These are phyloP conservation scores for Napeogenes sylphis DNA, from an alignment of 2,888 invertebrate genomes.

Conservation along the genomic window DNA sequence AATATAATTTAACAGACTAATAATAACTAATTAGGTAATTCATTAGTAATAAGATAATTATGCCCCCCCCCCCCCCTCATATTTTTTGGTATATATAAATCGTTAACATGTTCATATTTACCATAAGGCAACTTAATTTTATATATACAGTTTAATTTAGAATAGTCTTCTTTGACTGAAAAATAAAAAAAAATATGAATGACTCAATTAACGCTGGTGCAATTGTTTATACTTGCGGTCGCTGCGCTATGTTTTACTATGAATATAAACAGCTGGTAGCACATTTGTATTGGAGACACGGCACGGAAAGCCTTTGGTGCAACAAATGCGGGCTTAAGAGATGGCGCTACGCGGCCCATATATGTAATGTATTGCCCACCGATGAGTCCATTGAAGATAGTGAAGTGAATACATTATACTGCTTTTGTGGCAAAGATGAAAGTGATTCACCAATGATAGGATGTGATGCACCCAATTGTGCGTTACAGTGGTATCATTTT, in stretches of 20 bases:
- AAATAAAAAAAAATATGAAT: slow-evolving; percentile 39
- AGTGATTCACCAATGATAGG: slow-evolving; percentile 53
- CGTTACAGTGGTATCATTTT: slow-evolving; percentile 57
- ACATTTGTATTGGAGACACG: slow-evolving; percentile 63
- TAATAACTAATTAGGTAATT: no score
- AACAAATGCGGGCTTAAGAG: slow-evolving; percentile 45
- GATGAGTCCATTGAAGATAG: slow-evolving; percentile 37
- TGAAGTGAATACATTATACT: slow-evolving; percentile 43
- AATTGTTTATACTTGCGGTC: slow-evolving; percentile 44
- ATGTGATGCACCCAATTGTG: slow-evolving; percentile 51
- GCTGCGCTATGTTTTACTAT: slow-evolving; percentile 48
- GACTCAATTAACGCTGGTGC: slow-evolving; percentile 32
- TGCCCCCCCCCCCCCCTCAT: no score
- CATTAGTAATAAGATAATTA: no score
- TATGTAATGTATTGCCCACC: slow-evolving; percentile 54
- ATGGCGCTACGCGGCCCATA: slow-evolving; percentile 54
- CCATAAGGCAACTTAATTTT: no score
- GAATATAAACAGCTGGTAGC: slow-evolving; percentile 53
- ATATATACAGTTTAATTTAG: no score
- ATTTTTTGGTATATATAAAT: no score
- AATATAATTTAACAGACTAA: no score
- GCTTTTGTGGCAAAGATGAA: slow-evolving; percentile 50
- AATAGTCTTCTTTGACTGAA: background rate
- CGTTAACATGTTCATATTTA: no score
- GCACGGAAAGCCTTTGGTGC: slow-evolving; percentile 55